phyloP scores from a whole-genome alignment of 1,140 invertebrate genomes.

The Pseudomyrmex concolor region DNA sequence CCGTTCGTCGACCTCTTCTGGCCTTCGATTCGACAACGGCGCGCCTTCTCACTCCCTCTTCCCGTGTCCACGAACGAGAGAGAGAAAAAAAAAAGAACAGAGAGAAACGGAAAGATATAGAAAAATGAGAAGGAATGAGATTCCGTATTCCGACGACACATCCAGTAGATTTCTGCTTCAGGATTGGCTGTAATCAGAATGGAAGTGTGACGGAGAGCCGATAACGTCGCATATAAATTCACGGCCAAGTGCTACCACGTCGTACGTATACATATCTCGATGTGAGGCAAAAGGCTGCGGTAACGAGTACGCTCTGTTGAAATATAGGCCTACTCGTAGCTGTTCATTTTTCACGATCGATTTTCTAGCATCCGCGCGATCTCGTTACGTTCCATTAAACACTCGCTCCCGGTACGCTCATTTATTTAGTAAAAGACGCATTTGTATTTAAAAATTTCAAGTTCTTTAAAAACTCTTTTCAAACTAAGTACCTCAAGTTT shows the following conservation, averaged over 20 bases:
- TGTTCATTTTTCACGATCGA: not conserved
- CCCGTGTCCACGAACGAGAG: not conserved
- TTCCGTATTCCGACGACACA: slow-evolving; percentile 33
- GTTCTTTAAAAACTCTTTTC: not conserved
- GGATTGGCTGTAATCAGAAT: slow-evolving; percentile 20
- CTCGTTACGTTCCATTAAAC: not conserved
- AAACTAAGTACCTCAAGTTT: not conserved
- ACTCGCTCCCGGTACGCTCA: not conserved
- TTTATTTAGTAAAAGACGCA: not conserved
- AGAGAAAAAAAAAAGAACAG: not conserved
- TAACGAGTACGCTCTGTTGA: slow-evolving; percentile 11
- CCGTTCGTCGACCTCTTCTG: slow-evolving; percentile 72
- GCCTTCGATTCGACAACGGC: slow-evolving; percentile 73
- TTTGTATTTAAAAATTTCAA: no score
- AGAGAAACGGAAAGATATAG: slow-evolving; percentile 17
- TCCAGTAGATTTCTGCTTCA: slow-evolving; percentile 21
- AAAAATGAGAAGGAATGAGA: slow-evolving; percentile 28
- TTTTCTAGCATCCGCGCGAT: no score
- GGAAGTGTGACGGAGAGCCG: not conserved
- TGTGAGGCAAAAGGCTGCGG: not conserved
- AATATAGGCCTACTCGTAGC: slow-evolving; percentile 21
- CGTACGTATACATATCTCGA: not conserved
- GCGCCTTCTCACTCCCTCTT: slow-evolving; percentile 34
- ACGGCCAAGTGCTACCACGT: slow-evolving; percentile 20
- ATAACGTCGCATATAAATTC: slow-evolving; percentile 52